Conservation (phyloP, 2,113 vertebrate species). For the Albula glossodonta region DNA sequence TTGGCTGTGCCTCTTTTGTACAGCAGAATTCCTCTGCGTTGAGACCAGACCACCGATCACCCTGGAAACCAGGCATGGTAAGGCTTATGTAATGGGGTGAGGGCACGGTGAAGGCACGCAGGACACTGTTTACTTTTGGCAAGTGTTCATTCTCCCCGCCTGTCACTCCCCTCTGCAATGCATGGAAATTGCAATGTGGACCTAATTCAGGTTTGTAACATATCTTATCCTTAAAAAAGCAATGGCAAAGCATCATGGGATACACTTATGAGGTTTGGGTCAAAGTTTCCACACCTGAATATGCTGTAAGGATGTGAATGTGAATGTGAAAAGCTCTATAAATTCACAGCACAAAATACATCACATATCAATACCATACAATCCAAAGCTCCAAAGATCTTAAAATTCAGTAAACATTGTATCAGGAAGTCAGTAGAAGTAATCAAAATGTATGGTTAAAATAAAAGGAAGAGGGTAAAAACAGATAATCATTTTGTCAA, state of each 20-base stretch:
- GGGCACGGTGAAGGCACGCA: constrained; percentile 26
- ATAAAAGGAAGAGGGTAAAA: no score
- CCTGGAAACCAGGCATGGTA: constrained; percentile 2
- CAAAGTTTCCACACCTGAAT: background rate
- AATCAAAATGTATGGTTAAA: no score
- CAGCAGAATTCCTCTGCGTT: background rate
- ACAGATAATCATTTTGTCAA: no score
- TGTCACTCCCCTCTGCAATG: constrained; percentile 9
- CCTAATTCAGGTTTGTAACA: background rate
- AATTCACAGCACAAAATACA: background rate
- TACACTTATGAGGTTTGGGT: background rate
- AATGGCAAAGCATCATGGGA: background rate
- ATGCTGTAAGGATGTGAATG: background rate
- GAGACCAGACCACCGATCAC: background rate
- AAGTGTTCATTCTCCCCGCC: constrained; percentile 33
- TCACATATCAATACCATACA: no score
- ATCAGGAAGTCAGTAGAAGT: no score
- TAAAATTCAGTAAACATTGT: no score
- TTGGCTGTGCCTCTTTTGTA: background rate
- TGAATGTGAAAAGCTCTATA: background rate
- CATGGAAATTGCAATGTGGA: background rate
- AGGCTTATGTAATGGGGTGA: constrained; percentile 31
- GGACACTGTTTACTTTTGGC: constrained; percentile 37
- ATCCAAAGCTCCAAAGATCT: no score
- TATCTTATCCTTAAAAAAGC: background rate